A percentile compares a stretch with the other conserved stretches of the same genome.
phyloP scores from a whole-genome alignment of 2,113 vertebrate genomes.

The Micronisus gabar region DNA sequence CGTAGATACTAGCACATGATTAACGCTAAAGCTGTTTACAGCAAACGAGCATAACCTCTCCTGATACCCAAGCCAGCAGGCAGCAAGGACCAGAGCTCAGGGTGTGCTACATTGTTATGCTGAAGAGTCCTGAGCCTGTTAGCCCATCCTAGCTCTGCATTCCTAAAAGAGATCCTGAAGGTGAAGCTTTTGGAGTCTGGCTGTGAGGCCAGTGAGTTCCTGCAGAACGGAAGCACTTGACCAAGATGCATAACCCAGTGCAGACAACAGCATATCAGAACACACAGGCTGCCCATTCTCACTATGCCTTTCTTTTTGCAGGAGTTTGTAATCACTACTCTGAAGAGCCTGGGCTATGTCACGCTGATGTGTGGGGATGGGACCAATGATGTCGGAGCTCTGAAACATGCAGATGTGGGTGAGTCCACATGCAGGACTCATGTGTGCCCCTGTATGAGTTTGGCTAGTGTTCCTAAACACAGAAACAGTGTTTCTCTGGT shows the following conservation, averaged over 20 bases:
- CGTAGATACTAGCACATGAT: accelerated
- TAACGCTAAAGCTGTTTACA: neutral
- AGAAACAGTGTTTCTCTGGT: neutral
- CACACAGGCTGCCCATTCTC: accelerated
- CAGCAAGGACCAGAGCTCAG: neutral
- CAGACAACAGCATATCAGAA: accelerated
- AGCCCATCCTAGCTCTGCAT: accelerated
- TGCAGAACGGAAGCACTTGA: neutral
- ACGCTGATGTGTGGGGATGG: constrained; percentile 97
- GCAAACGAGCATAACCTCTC: neutral
- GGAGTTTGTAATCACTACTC: constrained; percentile 94
- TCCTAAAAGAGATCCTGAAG: neutral
- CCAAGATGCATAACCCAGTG: accelerated
- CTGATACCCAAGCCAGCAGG: neutral
- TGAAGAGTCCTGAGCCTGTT: accelerated
- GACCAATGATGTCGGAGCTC: constrained; percentile 94
- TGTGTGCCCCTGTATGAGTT: accelerated
- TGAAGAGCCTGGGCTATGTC: constrained; percentile 91
- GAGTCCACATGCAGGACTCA: neutral
- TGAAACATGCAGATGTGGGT: constrained; percentile 96
- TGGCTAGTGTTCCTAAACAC: too few relatives aligned
- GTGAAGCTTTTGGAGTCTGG: neutral
- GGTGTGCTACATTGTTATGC: too few relatives aligned
- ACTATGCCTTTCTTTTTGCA: neutral
- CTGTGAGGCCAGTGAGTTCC: neutral